Conservation (phyloP, 2,888 invertebrate species). For the Macaria liturata region DNA sequence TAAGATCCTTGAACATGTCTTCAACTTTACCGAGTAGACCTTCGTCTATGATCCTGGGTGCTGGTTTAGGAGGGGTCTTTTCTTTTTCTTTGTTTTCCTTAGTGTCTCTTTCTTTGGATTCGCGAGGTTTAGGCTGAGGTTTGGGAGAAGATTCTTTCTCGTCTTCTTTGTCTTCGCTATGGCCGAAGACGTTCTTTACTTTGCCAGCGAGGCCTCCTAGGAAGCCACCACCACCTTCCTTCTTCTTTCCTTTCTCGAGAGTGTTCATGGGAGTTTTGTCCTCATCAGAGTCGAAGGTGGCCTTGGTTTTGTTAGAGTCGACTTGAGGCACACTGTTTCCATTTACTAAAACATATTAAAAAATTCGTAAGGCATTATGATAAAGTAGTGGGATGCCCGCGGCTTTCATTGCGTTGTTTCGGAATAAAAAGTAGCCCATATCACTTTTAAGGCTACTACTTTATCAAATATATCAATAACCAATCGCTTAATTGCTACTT, state of each 20-base stretch:
- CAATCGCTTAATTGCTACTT: too few relatives aligned
- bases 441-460: too few relatives aligned
- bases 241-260: conserved; percentile 78
- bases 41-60: conserved; percentile 73
- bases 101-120: conserved; percentile 45
- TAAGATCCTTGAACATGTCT: conserved; percentile 78
- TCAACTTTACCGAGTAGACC: conserved; percentile 76
- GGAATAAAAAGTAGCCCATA: too few relatives aligned
- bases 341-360: conserved; percentile 57
- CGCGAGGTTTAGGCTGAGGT: conserved; percentile 60
- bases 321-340: conserved; percentile 69
- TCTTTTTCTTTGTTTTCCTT: conserved; percentile 40
- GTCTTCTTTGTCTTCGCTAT: conserved; percentile 69
- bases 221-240: conserved; percentile 60
- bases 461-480: too few relatives aligned
- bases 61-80: conserved; percentile 69
- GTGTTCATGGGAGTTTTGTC: conserved; percentile 82
- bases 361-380: background rate
- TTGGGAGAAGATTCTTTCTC: conserved; percentile 53
- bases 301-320: conserved; percentile 79
- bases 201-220: conserved; percentile 72
- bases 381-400: too few relatives aligned
- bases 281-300: conserved; percentile 81
- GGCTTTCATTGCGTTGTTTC: too few relatives aligned
- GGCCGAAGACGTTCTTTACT: conserved; percentile 68